phyloP scores from a whole-genome alignment of 2,113 vertebrate genomes.

The Ictalurus furcatus region DNA sequence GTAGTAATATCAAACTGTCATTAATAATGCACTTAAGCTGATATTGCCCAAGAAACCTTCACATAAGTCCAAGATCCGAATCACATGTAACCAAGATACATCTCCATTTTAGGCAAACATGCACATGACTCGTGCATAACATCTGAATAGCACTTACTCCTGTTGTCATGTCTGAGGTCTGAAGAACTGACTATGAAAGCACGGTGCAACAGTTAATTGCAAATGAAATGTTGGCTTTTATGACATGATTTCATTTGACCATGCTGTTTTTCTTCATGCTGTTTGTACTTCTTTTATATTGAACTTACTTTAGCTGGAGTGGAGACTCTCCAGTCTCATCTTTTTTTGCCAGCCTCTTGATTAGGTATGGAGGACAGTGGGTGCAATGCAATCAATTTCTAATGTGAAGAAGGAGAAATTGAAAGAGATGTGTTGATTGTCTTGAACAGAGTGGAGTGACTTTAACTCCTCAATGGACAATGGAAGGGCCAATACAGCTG shows the following conservation, averaged over 20 bases:
- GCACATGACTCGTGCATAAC: neutral
- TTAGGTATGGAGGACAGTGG: slow-evolving; percentile 48
- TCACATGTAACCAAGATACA: neutral
- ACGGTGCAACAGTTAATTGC: neutral
- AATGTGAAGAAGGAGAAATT: slow-evolving; percentile 31
- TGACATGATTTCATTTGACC: slow-evolving; percentile 19
- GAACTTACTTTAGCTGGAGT: slow-evolving; percentile 1
- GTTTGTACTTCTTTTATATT: slow-evolving; percentile 2
- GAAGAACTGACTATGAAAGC: neutral
- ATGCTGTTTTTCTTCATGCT: slow-evolving; percentile 6
- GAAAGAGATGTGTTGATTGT: slow-evolving; percentile 40
- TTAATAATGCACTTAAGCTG: neutral
- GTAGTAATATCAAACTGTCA: neutral
- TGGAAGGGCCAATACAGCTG: slow-evolving; percentile 44
- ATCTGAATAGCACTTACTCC: neutral
- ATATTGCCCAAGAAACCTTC: neutral
- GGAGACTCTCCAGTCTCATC: slow-evolving; percentile 31
- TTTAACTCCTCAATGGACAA: slow-evolving; percentile 47
- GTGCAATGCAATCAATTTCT: slow-evolving; percentile 54
- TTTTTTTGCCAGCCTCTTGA: slow-evolving; percentile 42
- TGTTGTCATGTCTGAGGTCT: neutral
- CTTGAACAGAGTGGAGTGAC: slow-evolving; percentile 23
- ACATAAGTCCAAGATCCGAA: neutral
- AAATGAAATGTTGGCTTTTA: slow-evolving; percentile 9
- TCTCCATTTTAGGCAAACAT: neutral